Evolutionary conservation across 2,888 invertebrate species (phyloP).

Genomic region (Fragum whitleyi): DNA sequence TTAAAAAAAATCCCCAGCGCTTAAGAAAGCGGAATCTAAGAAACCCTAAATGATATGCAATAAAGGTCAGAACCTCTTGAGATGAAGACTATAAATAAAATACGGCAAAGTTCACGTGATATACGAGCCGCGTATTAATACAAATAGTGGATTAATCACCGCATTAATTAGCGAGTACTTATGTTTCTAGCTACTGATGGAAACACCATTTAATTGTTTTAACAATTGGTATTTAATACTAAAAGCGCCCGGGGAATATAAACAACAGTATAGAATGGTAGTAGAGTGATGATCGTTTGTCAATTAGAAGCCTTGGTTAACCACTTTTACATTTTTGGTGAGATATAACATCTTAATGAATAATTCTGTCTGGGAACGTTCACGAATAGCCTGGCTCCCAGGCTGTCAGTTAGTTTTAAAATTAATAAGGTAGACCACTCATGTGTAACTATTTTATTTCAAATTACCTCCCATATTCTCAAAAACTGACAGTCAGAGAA

Average conservation of each 20-base stretch:
- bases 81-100: constrained; percentile 15
- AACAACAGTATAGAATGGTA: constrained; percentile 11
- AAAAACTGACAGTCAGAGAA: no score
- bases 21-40: no score
- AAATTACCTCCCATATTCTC: no score
- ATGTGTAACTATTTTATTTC: no score
- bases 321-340: neutral
- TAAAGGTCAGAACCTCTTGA: neutral
- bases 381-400: no score
- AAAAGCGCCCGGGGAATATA: constrained; percentile 30
- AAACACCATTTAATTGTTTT: constrained; percentile 38
- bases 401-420: no score
- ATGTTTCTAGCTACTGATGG: constrained; percentile 23
- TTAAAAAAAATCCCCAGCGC: no score
- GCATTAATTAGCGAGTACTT: constrained; percentile 52
- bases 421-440: no score
- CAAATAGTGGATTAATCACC: constrained; percentile 36
- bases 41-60: no score
- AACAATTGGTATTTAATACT: constrained; percentile 32
- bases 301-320: neutral
- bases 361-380: neutral
- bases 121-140: neutral
- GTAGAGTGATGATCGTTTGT: neutral
- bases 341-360: neutral
- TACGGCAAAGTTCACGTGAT: neutral